Evolutionary conservation across 2,797 vertebrate species (phyloP).

Genomic region (Myotis myotis): DNA sequence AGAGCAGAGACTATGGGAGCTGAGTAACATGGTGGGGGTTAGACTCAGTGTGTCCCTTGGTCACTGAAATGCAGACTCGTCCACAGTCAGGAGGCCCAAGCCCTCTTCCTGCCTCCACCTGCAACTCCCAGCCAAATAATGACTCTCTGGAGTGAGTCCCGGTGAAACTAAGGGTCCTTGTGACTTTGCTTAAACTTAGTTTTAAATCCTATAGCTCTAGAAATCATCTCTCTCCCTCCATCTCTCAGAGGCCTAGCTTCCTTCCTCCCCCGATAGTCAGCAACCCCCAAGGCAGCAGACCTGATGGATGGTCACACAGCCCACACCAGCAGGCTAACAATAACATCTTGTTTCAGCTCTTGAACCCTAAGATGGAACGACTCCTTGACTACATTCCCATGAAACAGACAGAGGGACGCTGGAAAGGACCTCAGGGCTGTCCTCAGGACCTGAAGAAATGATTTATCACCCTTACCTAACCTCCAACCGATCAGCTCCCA

Average conservation of each 20-base stretch:
- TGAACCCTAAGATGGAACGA: background rate
- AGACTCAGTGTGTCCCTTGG: rapidly evolving
- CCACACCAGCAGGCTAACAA: background rate
- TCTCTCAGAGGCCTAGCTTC: background rate
- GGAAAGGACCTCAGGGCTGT: background rate
- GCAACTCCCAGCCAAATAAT: background rate
- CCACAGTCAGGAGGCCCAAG: background rate
- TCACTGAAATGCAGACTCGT: rapidly evolving
- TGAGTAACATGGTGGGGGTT: rapidly evolving
- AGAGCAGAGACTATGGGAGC: background rate
- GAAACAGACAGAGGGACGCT: background rate
- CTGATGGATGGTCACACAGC: background rate
- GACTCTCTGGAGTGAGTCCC: background rate
- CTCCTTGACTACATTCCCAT: background rate
- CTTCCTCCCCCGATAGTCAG: background rate
- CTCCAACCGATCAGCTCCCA: background rate
- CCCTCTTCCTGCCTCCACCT: background rate
- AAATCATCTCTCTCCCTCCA: background rate
- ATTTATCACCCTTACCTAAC: background rate
- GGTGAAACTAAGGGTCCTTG: background rate
- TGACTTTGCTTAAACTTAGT: background rate
- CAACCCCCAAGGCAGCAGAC: background rate
- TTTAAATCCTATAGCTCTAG: background rate
- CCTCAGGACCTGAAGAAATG: background rate
- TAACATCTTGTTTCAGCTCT: background rate